These are phyloP conservation scores for Parazoanthus swiftii DNA, from an alignment of 92 coral and sea anemone species.

Conservation along the genomic window DNA sequence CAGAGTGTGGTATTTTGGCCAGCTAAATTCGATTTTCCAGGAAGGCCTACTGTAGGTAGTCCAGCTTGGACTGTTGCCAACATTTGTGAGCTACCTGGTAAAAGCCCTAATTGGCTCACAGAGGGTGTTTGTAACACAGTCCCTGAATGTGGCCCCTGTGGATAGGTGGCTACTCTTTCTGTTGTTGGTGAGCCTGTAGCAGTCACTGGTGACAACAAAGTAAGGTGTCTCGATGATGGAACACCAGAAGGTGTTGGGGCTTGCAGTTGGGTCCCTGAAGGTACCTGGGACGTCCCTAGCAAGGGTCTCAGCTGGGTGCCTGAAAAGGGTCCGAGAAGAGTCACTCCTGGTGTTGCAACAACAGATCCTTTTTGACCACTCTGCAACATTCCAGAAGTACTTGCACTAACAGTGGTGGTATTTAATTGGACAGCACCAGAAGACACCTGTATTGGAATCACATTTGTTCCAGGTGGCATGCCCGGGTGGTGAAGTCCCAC, in stretches of 20 bases:
- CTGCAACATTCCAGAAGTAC: not conserved
- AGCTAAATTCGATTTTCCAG: not conserved
- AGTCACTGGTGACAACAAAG: not conserved
- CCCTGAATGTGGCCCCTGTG: not conserved
- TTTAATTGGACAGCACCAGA: not conserved
- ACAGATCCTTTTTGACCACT: not conserved
- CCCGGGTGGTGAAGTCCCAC: not conserved
- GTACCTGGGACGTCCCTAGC: slow-evolving; percentile 3
- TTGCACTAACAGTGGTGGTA: not conserved
- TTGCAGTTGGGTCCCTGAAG: not conserved
- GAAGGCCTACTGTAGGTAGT: not conserved
- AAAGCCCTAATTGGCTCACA: not conserved
- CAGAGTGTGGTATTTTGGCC: not conserved
- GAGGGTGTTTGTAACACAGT: not conserved
- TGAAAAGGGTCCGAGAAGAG: not conserved
- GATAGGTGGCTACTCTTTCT: not conserved
- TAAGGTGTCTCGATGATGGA: not conserved
- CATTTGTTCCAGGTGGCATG: not conserved
- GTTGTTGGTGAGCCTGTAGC: not conserved
- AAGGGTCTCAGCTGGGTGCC: not conserved
- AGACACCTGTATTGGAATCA: not conserved
- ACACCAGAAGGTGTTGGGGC: not conserved
- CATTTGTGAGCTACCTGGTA: not conserved
- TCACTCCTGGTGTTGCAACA: not conserved
- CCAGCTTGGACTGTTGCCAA: not conserved